These are phyloP conservation scores for Portunus trituberculatus DNA, from an alignment of 1,140 invertebrate genomes.

Conservation along the genomic window DNA sequence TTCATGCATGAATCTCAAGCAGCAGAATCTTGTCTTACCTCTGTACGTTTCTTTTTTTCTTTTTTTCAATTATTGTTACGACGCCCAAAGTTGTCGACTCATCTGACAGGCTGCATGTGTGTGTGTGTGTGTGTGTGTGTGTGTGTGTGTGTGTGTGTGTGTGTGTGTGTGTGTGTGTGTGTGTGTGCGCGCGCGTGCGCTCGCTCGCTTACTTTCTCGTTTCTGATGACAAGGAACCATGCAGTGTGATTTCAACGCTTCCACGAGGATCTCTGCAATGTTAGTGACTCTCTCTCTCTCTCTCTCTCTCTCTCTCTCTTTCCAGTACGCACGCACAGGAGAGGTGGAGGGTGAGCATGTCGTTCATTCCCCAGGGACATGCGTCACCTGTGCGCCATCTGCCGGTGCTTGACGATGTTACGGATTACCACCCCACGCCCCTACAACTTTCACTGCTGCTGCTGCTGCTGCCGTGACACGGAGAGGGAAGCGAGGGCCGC, in stretches of 20 bases:
- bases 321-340: too few relatives aligned
- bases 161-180: slow-evolving; percentile 46
- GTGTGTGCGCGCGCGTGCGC: slow-evolving; percentile 29
- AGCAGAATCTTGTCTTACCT: neutral
- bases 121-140: slow-evolving; percentile 41
- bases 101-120: neutral
- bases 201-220: neutral
- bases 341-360: neutral
- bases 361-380: neutral
- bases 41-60: neutral
- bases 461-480: neutral
- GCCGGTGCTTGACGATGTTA: neutral
- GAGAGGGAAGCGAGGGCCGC: neutral
- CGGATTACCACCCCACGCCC: neutral
- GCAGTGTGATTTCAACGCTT: neutral
- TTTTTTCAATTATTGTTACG: neutral
- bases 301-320: too few relatives aligned
- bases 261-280: neutral
- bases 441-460: neutral
- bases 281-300: neutral
- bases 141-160: slow-evolving; percentile 35
- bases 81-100: neutral
- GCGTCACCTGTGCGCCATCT: slow-evolving; percentile 44
- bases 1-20: neutral
- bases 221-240: neutral